Conservation (phyloP, 2,797 vertebrate genomes). For the Adelosebastes latens region DNA sequence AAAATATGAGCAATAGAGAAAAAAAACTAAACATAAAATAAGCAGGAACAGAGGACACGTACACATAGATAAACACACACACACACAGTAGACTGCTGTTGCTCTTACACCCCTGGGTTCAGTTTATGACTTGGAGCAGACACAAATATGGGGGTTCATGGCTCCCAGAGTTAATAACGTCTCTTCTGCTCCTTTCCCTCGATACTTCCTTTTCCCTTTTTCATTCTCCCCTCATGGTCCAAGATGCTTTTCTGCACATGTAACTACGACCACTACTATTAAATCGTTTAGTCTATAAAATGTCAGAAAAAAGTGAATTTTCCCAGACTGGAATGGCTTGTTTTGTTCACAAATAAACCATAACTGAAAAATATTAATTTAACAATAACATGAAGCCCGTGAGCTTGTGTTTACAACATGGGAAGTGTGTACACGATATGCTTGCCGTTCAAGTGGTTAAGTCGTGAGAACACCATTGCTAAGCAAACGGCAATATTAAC, state of each 20-base stretch:
- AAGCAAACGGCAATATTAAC: no score
- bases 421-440: no score
- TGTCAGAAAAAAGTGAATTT: background rate
- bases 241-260: conserved; percentile 22
- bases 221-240: background rate
- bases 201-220: conserved; percentile 5
- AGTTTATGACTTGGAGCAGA: conserved; percentile 63
- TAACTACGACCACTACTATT: background rate
- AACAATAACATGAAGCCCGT: no score
- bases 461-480: no score
- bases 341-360: background rate
- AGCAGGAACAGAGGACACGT: conserved; percentile 49
- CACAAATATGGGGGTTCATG: conserved; percentile 53
- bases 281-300: background rate
- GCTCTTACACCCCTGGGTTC: conserved; percentile 49
- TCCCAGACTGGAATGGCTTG: background rate
- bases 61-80: conserved; percentile 31
- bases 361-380: background rate
- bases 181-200: conserved; percentile 14
- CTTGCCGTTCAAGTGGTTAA: no score
- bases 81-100: conserved; percentile 30
- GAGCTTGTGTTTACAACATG: no score
- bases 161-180: conserved; percentile 50
- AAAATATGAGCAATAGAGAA: conserved; percentile 77
- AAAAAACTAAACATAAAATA: conserved; percentile 50